These are phyloP conservation scores for Podarcis lilfordi DNA, from an alignment of 2,797 vertebrate genomes.

Conservation along the genomic window DNA sequence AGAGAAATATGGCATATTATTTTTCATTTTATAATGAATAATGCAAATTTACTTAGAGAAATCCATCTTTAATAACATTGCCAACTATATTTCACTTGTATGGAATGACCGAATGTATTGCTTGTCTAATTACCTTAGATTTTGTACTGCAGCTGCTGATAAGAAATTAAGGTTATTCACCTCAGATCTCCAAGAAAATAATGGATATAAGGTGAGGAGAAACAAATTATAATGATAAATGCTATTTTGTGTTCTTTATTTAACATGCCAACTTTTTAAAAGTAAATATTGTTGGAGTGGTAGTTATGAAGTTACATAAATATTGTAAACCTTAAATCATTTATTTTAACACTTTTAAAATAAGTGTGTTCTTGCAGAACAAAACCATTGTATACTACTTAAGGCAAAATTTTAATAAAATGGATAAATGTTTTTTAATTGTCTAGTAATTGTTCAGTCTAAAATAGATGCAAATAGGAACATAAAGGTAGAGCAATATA, in stretches of 20 bases:
- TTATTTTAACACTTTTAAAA: background rate
- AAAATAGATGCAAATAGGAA: background rate
- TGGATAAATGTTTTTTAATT: background rate
- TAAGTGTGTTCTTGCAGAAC: background rate
- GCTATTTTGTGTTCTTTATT: background rate
- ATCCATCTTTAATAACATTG: conserved; percentile 20
- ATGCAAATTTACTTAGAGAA: conserved; percentile 3
- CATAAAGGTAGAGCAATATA: background rate
- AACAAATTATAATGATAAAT: conserved; percentile 1
- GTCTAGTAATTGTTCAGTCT: background rate
- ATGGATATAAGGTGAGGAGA: conserved; percentile 89
- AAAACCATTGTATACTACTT: background rate
- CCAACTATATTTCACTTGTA: background rate
- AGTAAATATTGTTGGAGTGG: background rate
- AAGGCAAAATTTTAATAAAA: background rate
- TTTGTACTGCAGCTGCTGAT: conserved; percentile 93
- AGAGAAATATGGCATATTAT: background rate
- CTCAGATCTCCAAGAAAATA: conserved; percentile 90
- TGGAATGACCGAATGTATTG: conserved; percentile 8
- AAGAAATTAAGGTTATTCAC: conserved; percentile 90
- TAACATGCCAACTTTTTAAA: background rate
- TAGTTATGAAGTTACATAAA: background rate
- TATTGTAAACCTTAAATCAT: background rate
- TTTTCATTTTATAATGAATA: background rate
- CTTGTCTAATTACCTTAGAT: conserved; percentile 72